Evolutionary conservation across 2,797 vertebrate genomes (phyloP).

Genomic region (Peromyscus nudipes): DNA sequence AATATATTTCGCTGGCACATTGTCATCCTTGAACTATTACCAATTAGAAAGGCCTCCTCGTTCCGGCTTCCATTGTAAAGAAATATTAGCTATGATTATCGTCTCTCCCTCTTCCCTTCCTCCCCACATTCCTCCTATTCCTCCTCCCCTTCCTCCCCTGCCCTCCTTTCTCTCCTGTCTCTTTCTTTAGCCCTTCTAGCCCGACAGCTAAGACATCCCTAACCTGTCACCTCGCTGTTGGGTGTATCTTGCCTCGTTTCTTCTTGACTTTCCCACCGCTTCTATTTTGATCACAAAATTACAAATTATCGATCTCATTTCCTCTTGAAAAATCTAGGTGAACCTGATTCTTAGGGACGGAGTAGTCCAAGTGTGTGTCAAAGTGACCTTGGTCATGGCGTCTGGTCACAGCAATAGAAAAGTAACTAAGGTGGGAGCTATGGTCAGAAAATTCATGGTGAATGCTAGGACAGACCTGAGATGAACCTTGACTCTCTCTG

Average conservation of each 20-base stretch:
- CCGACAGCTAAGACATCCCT: neutral
- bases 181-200: neutral
- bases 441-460: neutral
- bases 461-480: fast-evolving
- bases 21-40: neutral
- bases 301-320: neutral
- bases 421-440: neutral
- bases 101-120: neutral
- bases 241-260: neutral
- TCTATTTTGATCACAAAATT: neutral
- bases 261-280: neutral
- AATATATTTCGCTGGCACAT: neutral
- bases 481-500: neutral
- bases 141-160: neutral
- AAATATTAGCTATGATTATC: neutral
- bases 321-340: neutral
- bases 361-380: neutral
- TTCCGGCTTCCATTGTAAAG: neutral
- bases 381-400: neutral
- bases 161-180: neutral
- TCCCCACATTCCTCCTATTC: neutral
- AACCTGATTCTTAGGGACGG: neutral
- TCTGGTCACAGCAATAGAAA: neutral
- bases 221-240: neutral
- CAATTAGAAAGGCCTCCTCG: neutral